Percentiles rank a stretch among this genome's conserved stretches.
phyloP scores from a whole-genome alignment of 2,113 vertebrate species.

The Dromas ardeola region DNA sequence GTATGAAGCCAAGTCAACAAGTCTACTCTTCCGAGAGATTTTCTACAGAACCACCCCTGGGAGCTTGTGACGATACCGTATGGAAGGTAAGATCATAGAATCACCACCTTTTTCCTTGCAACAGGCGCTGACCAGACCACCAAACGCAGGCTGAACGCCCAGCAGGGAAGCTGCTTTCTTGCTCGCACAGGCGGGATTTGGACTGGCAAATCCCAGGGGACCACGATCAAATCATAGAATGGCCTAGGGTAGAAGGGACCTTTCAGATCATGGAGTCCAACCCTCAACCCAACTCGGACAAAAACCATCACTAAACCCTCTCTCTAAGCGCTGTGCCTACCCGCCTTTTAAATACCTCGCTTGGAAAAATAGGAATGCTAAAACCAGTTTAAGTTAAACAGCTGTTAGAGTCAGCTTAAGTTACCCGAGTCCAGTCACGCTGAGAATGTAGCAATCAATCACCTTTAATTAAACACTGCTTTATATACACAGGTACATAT shows the following conservation, averaged over 20 bases:
- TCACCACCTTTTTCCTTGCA: no score
- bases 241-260: no score
- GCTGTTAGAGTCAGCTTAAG: not conserved
- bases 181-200: no score
- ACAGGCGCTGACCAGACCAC: no score
- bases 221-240: no score
- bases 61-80: not conserved
- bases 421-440: not conserved
- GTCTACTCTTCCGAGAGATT: not conserved
- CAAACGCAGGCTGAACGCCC: no score
- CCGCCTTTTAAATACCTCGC: not conserved
- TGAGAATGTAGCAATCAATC: slow-evolving; percentile 58
- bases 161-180: no score
- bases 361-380: not conserved
- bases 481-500: slow-evolving; percentile 38
- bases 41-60: accelerated
- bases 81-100: not conserved
- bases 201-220: no score
- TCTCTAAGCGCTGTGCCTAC: no score
- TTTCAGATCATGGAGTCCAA: no score
- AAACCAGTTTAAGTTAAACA: accelerated
- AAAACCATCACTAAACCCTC: no score
- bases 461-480: slow-evolving; percentile 66
- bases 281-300: no score
- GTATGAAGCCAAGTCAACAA: not conserved